A percentile compares a stretch with the other conserved stretches of the same genome.
Conservation (phyloP, 1,140 invertebrate genomes). For the Ceratina japonica region DNA sequence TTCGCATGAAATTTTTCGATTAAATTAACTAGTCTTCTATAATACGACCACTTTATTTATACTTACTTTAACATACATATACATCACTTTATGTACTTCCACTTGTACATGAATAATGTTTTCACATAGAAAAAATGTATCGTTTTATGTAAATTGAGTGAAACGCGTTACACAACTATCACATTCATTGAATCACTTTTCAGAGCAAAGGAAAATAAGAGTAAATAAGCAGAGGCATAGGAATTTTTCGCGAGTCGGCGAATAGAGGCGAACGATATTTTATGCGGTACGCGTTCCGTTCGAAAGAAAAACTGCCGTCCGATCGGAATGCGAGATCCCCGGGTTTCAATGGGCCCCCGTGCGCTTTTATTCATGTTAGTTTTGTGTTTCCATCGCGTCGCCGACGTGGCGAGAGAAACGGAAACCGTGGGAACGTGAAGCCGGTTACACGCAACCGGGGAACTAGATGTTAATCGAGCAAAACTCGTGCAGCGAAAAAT, state of each 20-base stretch:
- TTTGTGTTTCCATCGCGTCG: constrained; percentile 11
- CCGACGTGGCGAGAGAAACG: neutral
- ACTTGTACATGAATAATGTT: too few relatives aligned
- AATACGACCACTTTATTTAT: too few relatives aligned
- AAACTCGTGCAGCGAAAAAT: constrained; percentile 26
- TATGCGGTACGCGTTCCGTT: neutral
- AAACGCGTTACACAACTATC: too few relatives aligned
- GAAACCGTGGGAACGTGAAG: constrained; percentile 7
- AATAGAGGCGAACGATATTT: neutral
- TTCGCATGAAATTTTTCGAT: too few relatives aligned
- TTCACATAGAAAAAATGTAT: too few relatives aligned
- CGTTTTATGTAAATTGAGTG: too few relatives aligned
- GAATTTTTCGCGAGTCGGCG: neutral
- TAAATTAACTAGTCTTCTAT: too few relatives aligned
- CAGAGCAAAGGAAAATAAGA: too few relatives aligned
- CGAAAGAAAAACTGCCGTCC: neutral
- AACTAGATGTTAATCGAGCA: constrained; percentile 30
- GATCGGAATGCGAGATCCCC: neutral
- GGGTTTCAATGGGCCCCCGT: neutral
- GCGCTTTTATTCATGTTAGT: constrained; percentile 12
- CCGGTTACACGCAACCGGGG: neutral
- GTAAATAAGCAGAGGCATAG: neutral
- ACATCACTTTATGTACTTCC: too few relatives aligned
- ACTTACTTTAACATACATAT: too few relatives aligned
- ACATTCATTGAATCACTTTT: too few relatives aligned